Evolutionary conservation across 2,113 vertebrate species (phyloP).

Genomic region (Trichechus manatus): DNA sequence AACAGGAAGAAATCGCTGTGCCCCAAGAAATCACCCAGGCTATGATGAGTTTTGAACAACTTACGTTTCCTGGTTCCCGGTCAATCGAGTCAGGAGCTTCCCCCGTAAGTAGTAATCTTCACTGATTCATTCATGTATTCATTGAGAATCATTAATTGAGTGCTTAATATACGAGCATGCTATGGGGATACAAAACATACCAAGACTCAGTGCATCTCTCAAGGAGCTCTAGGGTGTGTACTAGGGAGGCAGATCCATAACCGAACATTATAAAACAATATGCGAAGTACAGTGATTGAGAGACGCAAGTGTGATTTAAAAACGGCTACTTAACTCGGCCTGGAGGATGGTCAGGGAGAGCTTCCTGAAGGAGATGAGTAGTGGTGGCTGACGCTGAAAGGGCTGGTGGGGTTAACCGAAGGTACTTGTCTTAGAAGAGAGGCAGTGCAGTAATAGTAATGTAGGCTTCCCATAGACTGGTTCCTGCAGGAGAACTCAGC

Average conservation of each 20-base stretch:
- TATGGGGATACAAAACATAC: background rate
- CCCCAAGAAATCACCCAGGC: too few relatives aligned
- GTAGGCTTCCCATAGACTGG: background rate
- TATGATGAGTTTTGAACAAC: background rate
- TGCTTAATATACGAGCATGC: background rate
- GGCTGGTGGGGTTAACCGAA: background rate
- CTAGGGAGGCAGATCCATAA: background rate
- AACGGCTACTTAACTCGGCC: background rate
- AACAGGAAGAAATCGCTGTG: background rate
- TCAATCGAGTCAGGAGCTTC: background rate
- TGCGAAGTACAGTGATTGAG: background rate
- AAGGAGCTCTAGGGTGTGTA: background rate
- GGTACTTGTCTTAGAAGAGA: background rate
- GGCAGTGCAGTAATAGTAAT: background rate
- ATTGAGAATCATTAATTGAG: background rate
- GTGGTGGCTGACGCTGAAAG: background rate
- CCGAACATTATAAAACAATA: background rate
- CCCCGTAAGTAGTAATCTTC: conserved; percentile 56
- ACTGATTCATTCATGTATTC: background rate
- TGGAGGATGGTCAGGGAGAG: background rate
- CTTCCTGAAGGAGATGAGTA: background rate
- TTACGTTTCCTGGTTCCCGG: rapidly evolving
- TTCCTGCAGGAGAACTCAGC: background rate
- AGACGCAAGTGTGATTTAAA: background rate
- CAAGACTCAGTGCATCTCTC: background rate